Base-by-base conservation (phyloP, 2,797 vertebrate genomes). In the Tenualosa thibaudeaui region DNA sequence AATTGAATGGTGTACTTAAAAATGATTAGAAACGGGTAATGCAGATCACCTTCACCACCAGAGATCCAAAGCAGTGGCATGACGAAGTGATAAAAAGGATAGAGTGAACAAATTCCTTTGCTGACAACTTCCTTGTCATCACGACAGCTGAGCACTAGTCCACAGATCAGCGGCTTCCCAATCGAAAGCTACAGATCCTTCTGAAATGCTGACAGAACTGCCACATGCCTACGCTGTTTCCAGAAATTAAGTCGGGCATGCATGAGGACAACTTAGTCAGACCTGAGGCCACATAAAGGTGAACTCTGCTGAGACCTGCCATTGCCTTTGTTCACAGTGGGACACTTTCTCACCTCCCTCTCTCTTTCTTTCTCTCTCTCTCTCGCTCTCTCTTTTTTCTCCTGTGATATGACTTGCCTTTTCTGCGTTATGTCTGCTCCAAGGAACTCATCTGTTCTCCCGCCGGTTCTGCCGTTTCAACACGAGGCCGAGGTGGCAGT, bases 181-280 rank as follows among this genome's bases (percentile, higher is more conserved):
- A 94, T 91, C 89, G 85, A 90, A 91, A 90, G 62, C 83, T 90
- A 89, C 89, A 82, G 86, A 87, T 85, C 85, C 90, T 89, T 78
- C 60, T 90, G 91, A 93, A 93, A 91, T 90, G 90, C 94, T 95
- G 94, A 95, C 95, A 94, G 93, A 92, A 91, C 94, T 93, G 94
- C 94, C 93, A 93, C 90, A 89, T 90, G 94, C 91, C 89, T 89
- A 92, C 92, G 90, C 90, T 93, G 93, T 93, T 95, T 91, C 90
- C 89, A 89, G 81, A 91, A 94, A 95, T 94, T 90, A 94, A 94
- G 91, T 92, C 90, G 90, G 94, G 93, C 94, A 94, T 91, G 93
- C 92, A 90, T 92, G 92, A 90, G 92, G 94, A 94, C 89, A 90
- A 92, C 93, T 91, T 92, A 93, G 92, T 92, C 91, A 89, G 91